Percentiles rank a stretch among this genome's conserved stretches.
Conservation (phyloP, 2,888 invertebrate species). For the Mythimna ferrago region DNA sequence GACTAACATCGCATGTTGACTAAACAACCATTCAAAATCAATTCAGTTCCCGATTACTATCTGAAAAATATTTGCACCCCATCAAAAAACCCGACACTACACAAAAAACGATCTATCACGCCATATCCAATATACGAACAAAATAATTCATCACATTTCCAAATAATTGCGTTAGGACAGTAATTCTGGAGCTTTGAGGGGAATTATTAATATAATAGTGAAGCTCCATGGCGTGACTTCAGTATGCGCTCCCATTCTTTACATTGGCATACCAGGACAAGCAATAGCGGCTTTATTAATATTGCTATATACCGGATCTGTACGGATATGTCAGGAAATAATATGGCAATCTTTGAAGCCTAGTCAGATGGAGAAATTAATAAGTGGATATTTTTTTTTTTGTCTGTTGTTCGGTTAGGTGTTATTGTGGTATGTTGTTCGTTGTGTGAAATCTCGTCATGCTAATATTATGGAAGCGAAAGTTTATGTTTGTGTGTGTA, state of each 20-base stretch:
- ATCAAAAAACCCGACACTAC: neutral
- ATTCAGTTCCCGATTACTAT: neutral
- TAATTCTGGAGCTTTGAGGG: constrained; percentile 61
- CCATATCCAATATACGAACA: constrained; percentile 5
- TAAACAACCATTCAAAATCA: too few relatives aligned
- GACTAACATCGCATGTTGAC: too few relatives aligned
- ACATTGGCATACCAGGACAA: constrained; percentile 68
- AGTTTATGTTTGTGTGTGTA: too few relatives aligned
- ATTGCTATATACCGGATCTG: constrained; percentile 47
- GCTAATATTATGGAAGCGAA: neutral
- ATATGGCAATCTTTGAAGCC: constrained; percentile 13
- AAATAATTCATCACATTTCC: constrained; percentile 39
- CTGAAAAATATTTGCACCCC: neutral
- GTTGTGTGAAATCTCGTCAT: too few relatives aligned
- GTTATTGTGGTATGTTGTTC: neutral
- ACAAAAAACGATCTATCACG: constrained; percentile 13
- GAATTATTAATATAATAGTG: constrained; percentile 77
- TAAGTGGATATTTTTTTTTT: constrained; percentile 3
- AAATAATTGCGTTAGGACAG: constrained; percentile 51
- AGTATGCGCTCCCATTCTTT: constrained; percentile 82
- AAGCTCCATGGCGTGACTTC: constrained; percentile 70
- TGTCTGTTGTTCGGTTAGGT: neutral
- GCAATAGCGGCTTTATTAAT: constrained; percentile 66
- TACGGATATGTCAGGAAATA: constrained; percentile 9
- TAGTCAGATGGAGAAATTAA: neutral